Base-by-base conservation (phyloP, 2,113 vertebrate genomes). In the Calidris pygmaea region DNA sequence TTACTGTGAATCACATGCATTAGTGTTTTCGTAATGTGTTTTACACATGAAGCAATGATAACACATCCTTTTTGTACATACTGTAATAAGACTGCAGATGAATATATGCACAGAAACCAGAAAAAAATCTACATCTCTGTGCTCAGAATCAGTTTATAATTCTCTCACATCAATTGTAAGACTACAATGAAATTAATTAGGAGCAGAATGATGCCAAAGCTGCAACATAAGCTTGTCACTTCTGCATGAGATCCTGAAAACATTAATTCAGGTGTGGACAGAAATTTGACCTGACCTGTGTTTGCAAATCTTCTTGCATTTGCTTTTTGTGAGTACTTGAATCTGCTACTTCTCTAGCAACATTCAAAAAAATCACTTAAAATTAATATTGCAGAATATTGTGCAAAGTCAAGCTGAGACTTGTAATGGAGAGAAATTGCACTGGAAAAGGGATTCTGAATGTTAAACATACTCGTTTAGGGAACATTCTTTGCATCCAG, bases 391-490 rank as follows among this genome's bases (percentile, higher is more conserved):
- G 34, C 62, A 83, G 74, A 71, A 77, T 91, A 80, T 66, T 89
- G 62, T 59, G 35, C 63, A 32, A 92, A 92, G 58, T 93, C 73
- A 82, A 73, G 12, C 23, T 74, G 55, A 92, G 47, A 47, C 22
- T 76, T 59, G n/a, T 89, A 91, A 85, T 62, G n/a, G 37, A 79
- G 37, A 89, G 34, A 89, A 96, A 94, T 35, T 89, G 74, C 55
- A 47, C 50, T 87, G 62, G 63, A 78, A 93, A 94, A 94, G 74
- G 37, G 23, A 81, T 85, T 89, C 73, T 79, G 67, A 58, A 93
- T 66, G 70, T 85, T 87, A 87, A 95, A 89, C 48, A 48, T 37
- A 43, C 29, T 93, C 27, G 0, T 95, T 95, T 55, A 85, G 81
- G 77, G 53, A 91, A 87, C 63, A 47, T 91, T 95, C 73, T 85